Percentiles rank a stretch among this genome's conserved stretches.
These are phyloP conservation scores for Polyommatus icarus DNA, from an alignment of 2,888 invertebrate species.

Conservation along the genomic window DNA sequence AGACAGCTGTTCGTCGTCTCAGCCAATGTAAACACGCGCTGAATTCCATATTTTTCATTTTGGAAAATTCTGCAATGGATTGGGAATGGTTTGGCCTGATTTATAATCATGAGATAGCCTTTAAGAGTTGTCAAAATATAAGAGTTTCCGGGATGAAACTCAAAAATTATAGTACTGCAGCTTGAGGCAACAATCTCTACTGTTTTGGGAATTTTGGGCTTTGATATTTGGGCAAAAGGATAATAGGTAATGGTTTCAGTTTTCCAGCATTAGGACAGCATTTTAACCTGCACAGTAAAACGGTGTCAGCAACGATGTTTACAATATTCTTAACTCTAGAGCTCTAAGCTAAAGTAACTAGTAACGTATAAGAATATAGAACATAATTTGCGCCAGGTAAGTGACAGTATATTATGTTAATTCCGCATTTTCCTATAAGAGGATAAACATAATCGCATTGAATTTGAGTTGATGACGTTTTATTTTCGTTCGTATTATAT, in stretches of 20 bases:
- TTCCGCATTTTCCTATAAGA: conserved; percentile 11
- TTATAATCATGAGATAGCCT: background rate
- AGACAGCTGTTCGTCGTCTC: conserved; percentile 6
- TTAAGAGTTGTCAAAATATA: background rate
- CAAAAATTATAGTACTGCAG: background rate
- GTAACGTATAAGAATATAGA: background rate
- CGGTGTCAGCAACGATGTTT: no score
- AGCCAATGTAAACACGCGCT: conserved; percentile 9
- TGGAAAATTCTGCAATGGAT: conserved; percentile 1
- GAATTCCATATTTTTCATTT: conserved; percentile 13
- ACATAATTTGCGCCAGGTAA: background rate
- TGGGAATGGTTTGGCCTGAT: background rate
- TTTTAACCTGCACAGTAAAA: no score
- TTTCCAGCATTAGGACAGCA: no score
- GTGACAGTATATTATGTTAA: conserved; percentile 2
- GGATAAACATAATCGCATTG: conserved; percentile 25
- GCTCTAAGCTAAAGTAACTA: background rate
- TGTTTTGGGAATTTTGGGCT: background rate
- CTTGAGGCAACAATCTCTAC: no score
- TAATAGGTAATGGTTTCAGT: no score
- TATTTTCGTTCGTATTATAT: conserved; percentile 7
- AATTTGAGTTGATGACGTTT: conserved; percentile 1
- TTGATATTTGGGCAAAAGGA: background rate
- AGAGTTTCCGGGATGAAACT: background rate
- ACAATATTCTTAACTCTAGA: no score